phyloP scores from a whole-genome alignment of 2,888 invertebrate species.

The Euclidia mi region DNA sequence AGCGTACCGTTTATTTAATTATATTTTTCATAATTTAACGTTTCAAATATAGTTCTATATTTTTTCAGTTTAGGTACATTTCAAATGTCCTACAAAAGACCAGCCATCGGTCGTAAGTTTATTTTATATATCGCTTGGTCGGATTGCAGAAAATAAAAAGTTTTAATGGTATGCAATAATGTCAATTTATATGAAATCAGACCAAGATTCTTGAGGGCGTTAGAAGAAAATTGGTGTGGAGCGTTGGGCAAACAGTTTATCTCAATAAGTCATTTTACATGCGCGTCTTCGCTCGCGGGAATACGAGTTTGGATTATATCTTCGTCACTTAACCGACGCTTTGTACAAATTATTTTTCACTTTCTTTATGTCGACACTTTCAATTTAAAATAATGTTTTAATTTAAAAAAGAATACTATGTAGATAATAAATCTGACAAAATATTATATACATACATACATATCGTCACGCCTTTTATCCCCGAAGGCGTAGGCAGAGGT shows the following conservation, averaged over 20 bases:
- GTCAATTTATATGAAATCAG: slow-evolving; percentile 48
- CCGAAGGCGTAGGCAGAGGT: too few relatives aligned
- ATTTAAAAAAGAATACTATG: too few relatives aligned
- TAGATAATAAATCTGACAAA: too few relatives aligned
- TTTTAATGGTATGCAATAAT: slow-evolving; percentile 43
- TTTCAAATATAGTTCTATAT: too few relatives aligned
- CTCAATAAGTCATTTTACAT: slow-evolving; percentile 71
- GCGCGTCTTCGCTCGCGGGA: slow-evolving; percentile 41
- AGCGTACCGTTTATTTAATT: too few relatives aligned
- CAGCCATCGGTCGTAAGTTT: slow-evolving; percentile 16
- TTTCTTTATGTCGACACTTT: slow-evolving; percentile 7
- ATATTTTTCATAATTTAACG: too few relatives aligned
- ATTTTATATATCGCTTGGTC: slow-evolving; percentile 44
- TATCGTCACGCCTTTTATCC: too few relatives aligned
- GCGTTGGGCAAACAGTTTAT: slow-evolving; percentile 71
- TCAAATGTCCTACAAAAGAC: slow-evolving; percentile 16
- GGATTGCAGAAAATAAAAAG: slow-evolving; percentile 39
- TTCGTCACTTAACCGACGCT: slow-evolving; percentile 1
- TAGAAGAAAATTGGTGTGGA: slow-evolving; percentile 63
- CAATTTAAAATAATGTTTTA: too few relatives aligned
- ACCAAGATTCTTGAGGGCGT: slow-evolving; percentile 47
- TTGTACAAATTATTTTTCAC: slow-evolving; percentile 7
- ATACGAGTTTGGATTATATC: slow-evolving; percentile 50
- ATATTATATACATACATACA: too few relatives aligned
- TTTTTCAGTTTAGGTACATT: neutral